A percentile compares a stretch with the other conserved stretches of the same genome.
Evolutionary conservation across 2,797 vertebrate genomes (phyloP).

Genomic region (Gorsachius magnificus): DNA sequence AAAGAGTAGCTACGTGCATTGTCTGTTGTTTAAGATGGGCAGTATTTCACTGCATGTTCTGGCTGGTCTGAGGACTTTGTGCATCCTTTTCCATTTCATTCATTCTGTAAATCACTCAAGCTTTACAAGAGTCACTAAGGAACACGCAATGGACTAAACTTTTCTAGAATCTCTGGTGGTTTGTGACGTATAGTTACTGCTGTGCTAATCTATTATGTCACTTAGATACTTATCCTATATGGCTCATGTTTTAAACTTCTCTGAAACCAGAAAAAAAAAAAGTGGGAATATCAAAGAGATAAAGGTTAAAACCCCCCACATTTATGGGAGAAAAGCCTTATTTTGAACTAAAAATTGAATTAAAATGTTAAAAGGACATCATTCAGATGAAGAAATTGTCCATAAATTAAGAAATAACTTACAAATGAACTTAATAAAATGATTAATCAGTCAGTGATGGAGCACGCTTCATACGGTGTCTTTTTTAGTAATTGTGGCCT

Average conservation of each 20-base stretch:
- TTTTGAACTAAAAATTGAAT: background rate
- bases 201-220: background rate
- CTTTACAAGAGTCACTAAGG: background rate
- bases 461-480: background rate
- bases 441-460: background rate
- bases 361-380: background rate
- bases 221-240: background rate
- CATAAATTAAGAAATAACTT: background rate
- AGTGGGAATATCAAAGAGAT: background rate
- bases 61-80: slow-evolving; percentile 21
- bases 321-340: background rate
- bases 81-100: slow-evolving; percentile 37
- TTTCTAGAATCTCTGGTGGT: slow-evolving; percentile 28
- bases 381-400: background rate
- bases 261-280: background rate
- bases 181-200: slow-evolving; percentile 33
- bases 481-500: background rate
- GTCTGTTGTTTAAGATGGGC: background rate
- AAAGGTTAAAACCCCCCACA: background rate
- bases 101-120: slow-evolving; percentile 20
- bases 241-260: background rate
- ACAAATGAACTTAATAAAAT: background rate
- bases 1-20: background rate
- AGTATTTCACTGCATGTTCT: slow-evolving; percentile 19
- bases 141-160: background rate